Percentiles rank a stretch among this genome's conserved stretches.
phyloP scores from a whole-genome alignment of 1,140 invertebrate species.

The Calliopsis andreniformis region DNA sequence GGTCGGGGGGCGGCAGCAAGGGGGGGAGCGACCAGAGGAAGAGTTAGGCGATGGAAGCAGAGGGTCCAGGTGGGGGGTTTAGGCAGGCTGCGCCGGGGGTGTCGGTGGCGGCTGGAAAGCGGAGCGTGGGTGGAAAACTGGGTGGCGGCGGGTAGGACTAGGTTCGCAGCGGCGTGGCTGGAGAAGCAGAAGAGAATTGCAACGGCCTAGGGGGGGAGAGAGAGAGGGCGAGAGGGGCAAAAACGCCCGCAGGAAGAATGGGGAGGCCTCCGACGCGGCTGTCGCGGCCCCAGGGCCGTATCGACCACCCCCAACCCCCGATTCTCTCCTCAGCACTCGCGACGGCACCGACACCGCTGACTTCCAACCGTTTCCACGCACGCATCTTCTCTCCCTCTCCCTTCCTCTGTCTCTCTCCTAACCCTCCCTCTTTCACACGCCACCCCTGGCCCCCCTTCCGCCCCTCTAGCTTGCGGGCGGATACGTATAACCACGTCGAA shows the following conservation, averaged over 20 bases:
- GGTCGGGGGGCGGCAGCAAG: conserved; percentile 38
- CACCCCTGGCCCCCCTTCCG: conserved; percentile 8
- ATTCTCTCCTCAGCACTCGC: conserved; percentile 51
- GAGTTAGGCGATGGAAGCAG: conserved; percentile 50
- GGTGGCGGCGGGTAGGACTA: conserved; percentile 49
- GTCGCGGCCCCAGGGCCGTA: conserved; percentile 78
- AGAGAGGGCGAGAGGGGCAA: conserved; percentile 66
- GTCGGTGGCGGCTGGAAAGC: conserved; percentile 60
- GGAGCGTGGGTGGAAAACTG: conserved; percentile 61
- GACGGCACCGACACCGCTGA: conserved; percentile 62
- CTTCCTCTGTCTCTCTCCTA: conserved; percentile 39
- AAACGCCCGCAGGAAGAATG: conserved; percentile 80
- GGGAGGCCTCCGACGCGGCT: conserved; percentile 77
- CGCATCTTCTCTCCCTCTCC: conserved; percentile 57
- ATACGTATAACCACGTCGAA: conserved; percentile 50
- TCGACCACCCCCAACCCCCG: conserved; percentile 75
- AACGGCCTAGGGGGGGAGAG: not conserved
- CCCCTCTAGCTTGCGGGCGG: conserved; percentile 11
- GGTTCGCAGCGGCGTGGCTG: conserved; percentile 44
- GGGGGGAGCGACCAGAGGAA: conserved; percentile 40
- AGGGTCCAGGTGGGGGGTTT: conserved; percentile 61
- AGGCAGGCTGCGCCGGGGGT: conserved; percentile 58
- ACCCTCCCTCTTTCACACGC: conserved; percentile 7
- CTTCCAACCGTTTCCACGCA: conserved; percentile 64
- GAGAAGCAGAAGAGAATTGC: conserved; percentile 10